phyloP scores from a whole-genome alignment of 1,140 invertebrate species.

The Subanguina moxae region DNA sequence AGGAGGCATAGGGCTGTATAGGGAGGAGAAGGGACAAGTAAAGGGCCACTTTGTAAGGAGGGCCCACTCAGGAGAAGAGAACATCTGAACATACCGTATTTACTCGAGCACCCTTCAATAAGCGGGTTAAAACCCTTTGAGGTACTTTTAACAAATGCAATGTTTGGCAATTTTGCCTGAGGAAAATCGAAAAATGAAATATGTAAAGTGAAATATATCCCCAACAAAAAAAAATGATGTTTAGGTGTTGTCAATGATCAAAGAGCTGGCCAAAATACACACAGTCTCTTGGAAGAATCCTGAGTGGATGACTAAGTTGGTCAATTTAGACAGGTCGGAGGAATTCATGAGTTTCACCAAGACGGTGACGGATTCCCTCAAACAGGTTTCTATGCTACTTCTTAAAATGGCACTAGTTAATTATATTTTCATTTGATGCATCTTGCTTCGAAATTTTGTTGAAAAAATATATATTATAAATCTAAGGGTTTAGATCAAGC shows the following conservation, averaged over 20 bases:
- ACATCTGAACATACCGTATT: too few species aligned
- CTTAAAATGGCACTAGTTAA: not conserved
- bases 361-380: slow-evolving; percentile 12
- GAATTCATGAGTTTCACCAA: slow-evolving; percentile 1
- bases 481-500: slow-evolving; percentile 38
- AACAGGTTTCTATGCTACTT: slow-evolving; percentile 9
- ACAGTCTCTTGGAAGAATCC: slow-evolving; percentile 32
- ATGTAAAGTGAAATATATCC: too few species aligned
- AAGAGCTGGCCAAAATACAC: slow-evolving; percentile 35
- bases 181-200: too few species aligned
- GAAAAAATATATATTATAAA: not conserved
- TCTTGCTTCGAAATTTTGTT: slow-evolving; percentile 14
- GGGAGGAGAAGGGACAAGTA: too few species aligned
- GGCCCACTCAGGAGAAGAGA: too few species aligned
- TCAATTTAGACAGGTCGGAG: not conserved
- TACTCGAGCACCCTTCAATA: too few species aligned
- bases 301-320: slow-evolving; percentile 22
- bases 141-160: too few species aligned
- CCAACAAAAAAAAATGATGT: too few species aligned
- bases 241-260: slow-evolving; percentile 21
- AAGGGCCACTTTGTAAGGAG: too few species aligned
- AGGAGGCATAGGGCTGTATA: too few species aligned
- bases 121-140: too few species aligned
- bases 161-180: too few species aligned
- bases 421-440: not conserved